Conservation (phyloP, 2,797 vertebrate genomes). For the Coilia nasus region DNA sequence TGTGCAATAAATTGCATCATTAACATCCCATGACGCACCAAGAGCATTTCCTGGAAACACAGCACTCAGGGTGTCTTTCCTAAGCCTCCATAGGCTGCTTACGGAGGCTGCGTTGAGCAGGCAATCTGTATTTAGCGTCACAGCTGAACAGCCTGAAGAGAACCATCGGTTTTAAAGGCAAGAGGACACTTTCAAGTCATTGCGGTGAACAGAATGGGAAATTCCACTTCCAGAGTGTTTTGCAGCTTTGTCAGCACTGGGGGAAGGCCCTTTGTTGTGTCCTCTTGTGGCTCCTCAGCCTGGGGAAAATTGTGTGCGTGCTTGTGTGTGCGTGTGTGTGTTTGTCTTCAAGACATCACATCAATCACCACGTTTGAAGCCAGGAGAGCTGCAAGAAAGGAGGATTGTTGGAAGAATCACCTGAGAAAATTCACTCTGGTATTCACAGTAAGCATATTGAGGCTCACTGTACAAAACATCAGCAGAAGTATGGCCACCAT, state of each 20-base stretch:
- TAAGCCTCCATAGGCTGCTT: no score
- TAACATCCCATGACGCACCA: conserved; percentile 27
- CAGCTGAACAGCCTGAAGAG: conserved; percentile 74
- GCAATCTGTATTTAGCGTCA: conserved; percentile 71
- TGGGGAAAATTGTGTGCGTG: conserved; percentile 54
- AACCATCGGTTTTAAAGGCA: conserved; percentile 70
- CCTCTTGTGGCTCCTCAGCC: conserved; percentile 54
- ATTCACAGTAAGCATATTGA: conserved; percentile 63
- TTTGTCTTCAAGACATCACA: conserved; percentile 66
- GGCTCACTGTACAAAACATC: conserved; percentile 47
- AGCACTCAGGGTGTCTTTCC: conserved; percentile 51
- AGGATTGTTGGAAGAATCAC: conserved; percentile 64
- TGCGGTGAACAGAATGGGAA: conserved; percentile 66
- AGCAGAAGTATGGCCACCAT: background rate
- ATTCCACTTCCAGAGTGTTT: conserved; percentile 69
- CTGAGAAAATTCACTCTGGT: conserved; percentile 69
- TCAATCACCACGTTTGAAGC: conserved; percentile 69
- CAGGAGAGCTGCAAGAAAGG: conserved; percentile 67
- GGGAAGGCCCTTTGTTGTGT: conserved; percentile 68
- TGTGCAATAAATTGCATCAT: conserved; percentile 45
- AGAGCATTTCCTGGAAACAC: conserved; percentile 47
- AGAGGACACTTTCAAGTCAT: conserved; percentile 71
- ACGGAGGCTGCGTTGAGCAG: no score
- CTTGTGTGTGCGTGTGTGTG: no score
- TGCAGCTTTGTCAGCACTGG: conserved; percentile 67